Evolutionary conservation across 2,888 invertebrate species (phyloP), one percentile per base, ranked within the genome.

Genomic region (Heliconius cydno): DNA sequence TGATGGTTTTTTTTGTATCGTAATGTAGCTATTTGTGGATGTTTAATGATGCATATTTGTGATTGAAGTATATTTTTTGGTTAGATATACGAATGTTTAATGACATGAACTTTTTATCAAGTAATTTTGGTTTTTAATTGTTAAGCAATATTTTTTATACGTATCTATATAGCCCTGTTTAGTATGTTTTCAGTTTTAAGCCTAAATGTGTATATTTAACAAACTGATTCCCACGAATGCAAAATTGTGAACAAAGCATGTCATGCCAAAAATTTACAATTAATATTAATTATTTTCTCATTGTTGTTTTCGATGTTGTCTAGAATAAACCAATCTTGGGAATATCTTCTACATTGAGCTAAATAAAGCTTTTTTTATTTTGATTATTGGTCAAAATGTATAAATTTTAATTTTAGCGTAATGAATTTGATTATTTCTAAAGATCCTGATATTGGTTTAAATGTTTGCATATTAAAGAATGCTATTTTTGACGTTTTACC

Each of bases 201-300:
- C 85, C 81, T 85, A 84, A 85, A 85, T 82, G 82, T 86, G 84
- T 34, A 80, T 81, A 76, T 80, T 71, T 82, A 82, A 83, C 79
- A 46, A 80, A 83, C 82, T 84, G 84, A 79, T 78, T 60, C 77
- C 79, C 82, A 78, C 78, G 79, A 84, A 84, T 81, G 82, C 80
- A 73, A 81, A 83, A 82, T 78, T 78, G 78, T 79, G 82, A 81
- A 80, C 74, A 70, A 80, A 82, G 94, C 94, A 92, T 94, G 94
- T 92, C 92, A 92, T 92, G 93, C 93, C 93, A 91, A 89, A 85
- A 87, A 77, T 80, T 73, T 41, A 38, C 66, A 78, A 77, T 78
- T 72, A 79, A 78, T 78, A 70, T 72, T 74, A 78, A 52, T 78
- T 25, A 46, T 74, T 74, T 52, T 85, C 84, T 88, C 89, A 86